These are phyloP conservation scores for Psylliodes chrysocephalus DNA, from an alignment of 2,888 invertebrate species.

Conservation along the genomic window DNA sequence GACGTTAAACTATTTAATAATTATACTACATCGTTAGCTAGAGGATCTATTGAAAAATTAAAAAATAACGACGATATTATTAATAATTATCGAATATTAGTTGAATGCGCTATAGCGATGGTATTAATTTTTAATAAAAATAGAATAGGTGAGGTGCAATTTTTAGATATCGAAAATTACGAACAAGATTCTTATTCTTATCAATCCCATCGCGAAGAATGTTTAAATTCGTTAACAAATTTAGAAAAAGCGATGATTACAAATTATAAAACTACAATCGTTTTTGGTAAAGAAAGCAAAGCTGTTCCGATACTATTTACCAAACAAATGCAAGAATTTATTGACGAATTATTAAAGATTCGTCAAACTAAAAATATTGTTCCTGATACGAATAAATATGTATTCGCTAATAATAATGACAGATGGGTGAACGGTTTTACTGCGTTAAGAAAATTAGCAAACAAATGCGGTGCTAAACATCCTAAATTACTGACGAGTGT, in stretches of 20 bases:
- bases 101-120: neutral
- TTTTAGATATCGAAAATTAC: slow-evolving; percentile 17
- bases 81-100: neutral
- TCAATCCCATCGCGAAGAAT: too few relatives aligned
- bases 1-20: too few relatives aligned
- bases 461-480: slow-evolving; percentile 35
- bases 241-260: slow-evolving; percentile 27
- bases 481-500: slow-evolving; percentile 31
- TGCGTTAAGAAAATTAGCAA: slow-evolving; percentile 32
- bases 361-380: slow-evolving; percentile 32
- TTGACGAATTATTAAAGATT: slow-evolving; percentile 19
- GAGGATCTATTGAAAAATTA: too few relatives aligned
- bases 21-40: too few relatives aligned
- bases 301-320: slow-evolving; percentile 41
- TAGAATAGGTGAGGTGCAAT: slow-evolving; percentile 25
- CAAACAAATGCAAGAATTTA: slow-evolving; percentile 22
- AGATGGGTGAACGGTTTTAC: slow-evolving; percentile 40
- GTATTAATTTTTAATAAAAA: slow-evolving; percentile 21
- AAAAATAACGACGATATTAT: too few relatives aligned
- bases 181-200: slow-evolving; percentile 29
- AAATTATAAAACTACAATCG: slow-evolving; percentile 34
- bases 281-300: slow-evolving; percentile 37
- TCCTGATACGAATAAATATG: slow-evolving; percentile 36
- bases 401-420: slow-evolving; percentile 39
- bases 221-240: slow-evolving; percentile 23